phyloP scores from a whole-genome alignment of 2,113 vertebrate genomes.

The Cottus gobio region DNA sequence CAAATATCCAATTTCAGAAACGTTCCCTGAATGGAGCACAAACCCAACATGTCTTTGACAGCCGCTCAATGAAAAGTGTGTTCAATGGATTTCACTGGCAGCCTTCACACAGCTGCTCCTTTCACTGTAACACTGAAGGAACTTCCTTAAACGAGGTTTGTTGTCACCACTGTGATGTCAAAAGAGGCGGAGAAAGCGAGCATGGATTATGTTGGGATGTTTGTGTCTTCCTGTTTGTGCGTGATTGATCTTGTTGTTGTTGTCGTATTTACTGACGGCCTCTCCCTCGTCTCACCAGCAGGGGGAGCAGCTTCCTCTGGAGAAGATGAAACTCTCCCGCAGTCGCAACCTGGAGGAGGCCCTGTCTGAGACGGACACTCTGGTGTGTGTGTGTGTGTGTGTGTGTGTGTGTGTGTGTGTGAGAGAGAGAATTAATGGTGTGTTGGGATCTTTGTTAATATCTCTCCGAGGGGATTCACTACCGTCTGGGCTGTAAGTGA shows the following conservation, averaged over 20 bases:
- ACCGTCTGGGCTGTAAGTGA: constrained; percentile 36
- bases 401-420: constrained; percentile 33
- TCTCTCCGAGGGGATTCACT: neutral
- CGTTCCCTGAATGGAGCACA: constrained; percentile 44
- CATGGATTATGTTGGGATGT: neutral
- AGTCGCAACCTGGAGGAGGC: constrained; percentile 88
- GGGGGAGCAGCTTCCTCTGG: constrained; percentile 81
- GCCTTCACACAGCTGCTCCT: constrained; percentile 9
- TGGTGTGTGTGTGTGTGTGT: constrained; percentile 74
- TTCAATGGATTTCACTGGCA: constrained; percentile 28
- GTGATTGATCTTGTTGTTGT: neutral
- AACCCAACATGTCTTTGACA: constrained; percentile 47
- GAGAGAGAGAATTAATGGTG: constrained; percentile 14
- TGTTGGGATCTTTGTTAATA: constrained; percentile 32
- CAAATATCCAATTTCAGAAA: constrained; percentile 18
- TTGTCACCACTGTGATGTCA: too few relatives aligned
- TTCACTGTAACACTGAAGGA: constrained; percentile 4
- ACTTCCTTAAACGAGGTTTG: neutral
- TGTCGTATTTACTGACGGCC: constrained; percentile 13
- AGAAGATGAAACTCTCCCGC: constrained; percentile 88
- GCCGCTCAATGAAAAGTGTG: constrained; percentile 42
- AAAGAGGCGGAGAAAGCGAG: neutral
- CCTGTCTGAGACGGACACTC: constrained; percentile 84
- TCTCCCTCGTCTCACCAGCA: constrained; percentile 69
- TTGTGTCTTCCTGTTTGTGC: neutral